Conservation (phyloP, 92 coral and sea anemone genomes). For the Phymanthus crucifer region DNA sequence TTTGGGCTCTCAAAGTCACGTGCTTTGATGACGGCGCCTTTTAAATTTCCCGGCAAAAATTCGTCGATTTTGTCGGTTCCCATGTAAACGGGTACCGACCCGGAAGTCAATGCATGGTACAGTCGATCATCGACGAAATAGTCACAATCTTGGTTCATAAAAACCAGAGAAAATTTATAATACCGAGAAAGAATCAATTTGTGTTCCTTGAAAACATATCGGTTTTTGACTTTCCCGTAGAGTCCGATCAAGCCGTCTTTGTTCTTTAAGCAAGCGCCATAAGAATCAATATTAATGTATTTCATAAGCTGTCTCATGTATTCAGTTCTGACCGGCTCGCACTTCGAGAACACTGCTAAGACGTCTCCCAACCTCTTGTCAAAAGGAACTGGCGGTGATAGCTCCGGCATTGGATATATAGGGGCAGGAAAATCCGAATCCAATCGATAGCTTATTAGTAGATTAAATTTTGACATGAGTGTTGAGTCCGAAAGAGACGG, state of each 20-base stretch:
- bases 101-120: conserved; percentile 85
- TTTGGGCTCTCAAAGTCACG: conserved; percentile 85
- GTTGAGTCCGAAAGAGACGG: conserved; percentile 62
- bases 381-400: conserved; percentile 79
- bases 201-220: conserved; percentile 76
- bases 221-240: conserved; percentile 58
- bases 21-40: conserved; percentile 83
- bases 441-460: conserved; percentile 75
- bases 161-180: conserved; percentile 89
- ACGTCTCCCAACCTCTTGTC: conserved; percentile 68
- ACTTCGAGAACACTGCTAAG: conserved; percentile 78
- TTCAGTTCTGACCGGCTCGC: conserved; percentile 89
- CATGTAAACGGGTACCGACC: conserved; percentile 92
- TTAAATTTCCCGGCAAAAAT: conserved; percentile 84
- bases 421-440: conserved; percentile 99
- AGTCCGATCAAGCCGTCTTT: conserved; percentile 75
- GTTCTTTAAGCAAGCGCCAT: conserved; percentile 80
- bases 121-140: conserved; percentile 91
- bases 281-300: conserved; percentile 77
- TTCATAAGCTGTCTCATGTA: conserved; percentile 87
- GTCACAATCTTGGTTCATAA: conserved; percentile 95
- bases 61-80: conserved; percentile 96
- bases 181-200: conserved; percentile 68
- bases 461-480: conserved; percentile 84
- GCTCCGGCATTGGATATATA: conserved; percentile 75